Evolutionary conservation across 1,140 invertebrate species (phyloP), one percentile per base, ranked within the genome.

Genomic region (Lasioglossum baleicum): DNA sequence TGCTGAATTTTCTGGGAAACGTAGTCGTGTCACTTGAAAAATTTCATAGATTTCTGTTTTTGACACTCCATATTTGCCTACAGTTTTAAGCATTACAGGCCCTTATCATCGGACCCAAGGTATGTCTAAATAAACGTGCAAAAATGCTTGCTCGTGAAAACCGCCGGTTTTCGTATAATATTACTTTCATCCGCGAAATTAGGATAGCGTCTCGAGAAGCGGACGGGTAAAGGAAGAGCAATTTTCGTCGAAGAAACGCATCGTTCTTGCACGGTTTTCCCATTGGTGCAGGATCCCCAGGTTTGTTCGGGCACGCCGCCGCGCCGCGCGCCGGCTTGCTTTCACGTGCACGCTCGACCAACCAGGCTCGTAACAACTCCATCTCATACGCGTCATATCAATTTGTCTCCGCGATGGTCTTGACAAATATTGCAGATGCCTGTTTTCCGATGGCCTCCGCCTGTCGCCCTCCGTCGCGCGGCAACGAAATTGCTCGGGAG

Each of bases 381-480:
- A 88, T 90, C 83, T 81, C 80, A 85, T 86, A 87, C 75, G 82
- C 83, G 88, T 89, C 88, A 85, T 88, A 85, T 87, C 89, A 89
- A 90, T 90, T 90, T 89, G 88, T 87, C 85, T 83, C 42, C 80
- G 65, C 69, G 73, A 88, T 86, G 81, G 80, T 86, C 77, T 81
- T 82, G 89, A 89, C 87, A 89, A 89, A 90, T 89, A 89, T 89
- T 83, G 88, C 83, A 82, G 84, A 64, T 75, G 64, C 80, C 81
- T 75, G 61, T 73, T 75, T 85, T 78, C 65, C 75, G 35, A 75
- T 68, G 73, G 26, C 51, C 60, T 40, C 65, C 35, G 61, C 61
- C 56, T 48, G 71, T 72, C 66, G 48, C 11, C 51, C 68, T 48
- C 31, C 20, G 71, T 64, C 48, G 61, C 82, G 72, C 79, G 72